Conservation (phyloP, 2,113 vertebrate species). For the Platycercus adscitus region DNA sequence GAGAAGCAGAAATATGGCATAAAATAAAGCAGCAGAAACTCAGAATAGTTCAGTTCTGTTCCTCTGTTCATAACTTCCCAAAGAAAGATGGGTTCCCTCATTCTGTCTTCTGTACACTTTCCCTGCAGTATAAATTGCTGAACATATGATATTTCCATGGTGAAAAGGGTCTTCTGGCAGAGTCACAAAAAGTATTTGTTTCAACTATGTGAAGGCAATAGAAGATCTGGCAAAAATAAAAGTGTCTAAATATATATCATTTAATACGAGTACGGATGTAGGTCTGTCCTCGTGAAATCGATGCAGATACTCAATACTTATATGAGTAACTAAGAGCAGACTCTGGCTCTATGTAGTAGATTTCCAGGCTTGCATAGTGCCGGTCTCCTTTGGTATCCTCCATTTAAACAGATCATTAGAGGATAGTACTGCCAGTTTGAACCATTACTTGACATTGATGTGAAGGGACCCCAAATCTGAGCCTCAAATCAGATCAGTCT, state of each 20-base stretch:
- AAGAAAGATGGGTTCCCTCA: not conserved
- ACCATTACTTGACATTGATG: fast-evolving
- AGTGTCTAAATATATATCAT: not conserved
- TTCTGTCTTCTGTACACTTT: not conserved
- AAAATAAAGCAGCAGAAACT: not conserved
- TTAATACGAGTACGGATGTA: not conserved
- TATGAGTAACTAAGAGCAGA: not conserved
- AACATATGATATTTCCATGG: not conserved
- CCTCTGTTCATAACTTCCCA: not conserved
- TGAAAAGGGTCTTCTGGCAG: not conserved
- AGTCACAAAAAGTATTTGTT: not conserved
- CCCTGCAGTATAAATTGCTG: not conserved
- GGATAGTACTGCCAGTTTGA: not conserved
- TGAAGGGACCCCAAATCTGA: not conserved
- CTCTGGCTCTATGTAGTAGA: not conserved
- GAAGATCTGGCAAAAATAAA: not conserved
- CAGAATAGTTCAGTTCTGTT: not conserved
- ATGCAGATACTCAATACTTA: not conserved
- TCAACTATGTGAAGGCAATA: not conserved
- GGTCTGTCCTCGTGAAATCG: not conserved
- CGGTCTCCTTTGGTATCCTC: not conserved
- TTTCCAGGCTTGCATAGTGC: not conserved
- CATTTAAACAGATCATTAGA: not conserved
- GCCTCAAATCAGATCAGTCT: not conserved
- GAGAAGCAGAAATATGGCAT: not conserved